These are phyloP conservation scores for Erpobdella octoculata DNA, from an alignment of 2,888 invertebrate genomes.

Conservation along the genomic window DNA sequence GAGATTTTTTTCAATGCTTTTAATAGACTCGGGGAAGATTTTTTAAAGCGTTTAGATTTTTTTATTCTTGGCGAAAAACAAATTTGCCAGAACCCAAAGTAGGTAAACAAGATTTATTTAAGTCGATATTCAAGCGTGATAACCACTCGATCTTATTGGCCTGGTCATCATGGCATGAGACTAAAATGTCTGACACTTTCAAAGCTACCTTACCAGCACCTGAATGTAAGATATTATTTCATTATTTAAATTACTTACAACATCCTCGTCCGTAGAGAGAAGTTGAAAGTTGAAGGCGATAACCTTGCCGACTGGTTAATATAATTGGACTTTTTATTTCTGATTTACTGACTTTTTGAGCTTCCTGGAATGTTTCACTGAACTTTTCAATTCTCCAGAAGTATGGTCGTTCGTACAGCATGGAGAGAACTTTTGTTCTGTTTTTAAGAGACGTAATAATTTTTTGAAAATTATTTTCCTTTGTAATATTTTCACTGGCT, in stretches of 20 bases:
- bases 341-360: neutral
- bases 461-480: neutral
- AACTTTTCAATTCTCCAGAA: constrained; percentile 23
- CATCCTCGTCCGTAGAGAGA: neutral
- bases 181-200: too few relatives aligned
- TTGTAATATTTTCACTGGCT: neutral
- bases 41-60: neutral
- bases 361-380: neutral
- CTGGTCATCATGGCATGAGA: too few relatives aligned
- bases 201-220: too few relatives aligned
- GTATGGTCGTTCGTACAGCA: constrained; percentile 10
- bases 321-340: constrained; percentile 14
- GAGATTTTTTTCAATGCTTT: too few relatives aligned
- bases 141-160: too few relatives aligned
- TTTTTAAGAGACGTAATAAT: neutral
- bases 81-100: too few relatives aligned
- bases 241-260: neutral
- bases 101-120: too few relatives aligned
- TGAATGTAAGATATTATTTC: too few relatives aligned
- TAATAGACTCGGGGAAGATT: too few relatives aligned
- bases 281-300: constrained; percentile 10
- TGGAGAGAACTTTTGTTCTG: neutral
- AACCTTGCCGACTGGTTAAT: neutral
- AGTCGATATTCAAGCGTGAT: too few relatives aligned
- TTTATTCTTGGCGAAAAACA: too few relatives aligned